Percentiles rank a stretch among this genome's conserved stretches.
Conservation (phyloP, 1,140 invertebrate species). For the Zelostemma sp. region DNA sequence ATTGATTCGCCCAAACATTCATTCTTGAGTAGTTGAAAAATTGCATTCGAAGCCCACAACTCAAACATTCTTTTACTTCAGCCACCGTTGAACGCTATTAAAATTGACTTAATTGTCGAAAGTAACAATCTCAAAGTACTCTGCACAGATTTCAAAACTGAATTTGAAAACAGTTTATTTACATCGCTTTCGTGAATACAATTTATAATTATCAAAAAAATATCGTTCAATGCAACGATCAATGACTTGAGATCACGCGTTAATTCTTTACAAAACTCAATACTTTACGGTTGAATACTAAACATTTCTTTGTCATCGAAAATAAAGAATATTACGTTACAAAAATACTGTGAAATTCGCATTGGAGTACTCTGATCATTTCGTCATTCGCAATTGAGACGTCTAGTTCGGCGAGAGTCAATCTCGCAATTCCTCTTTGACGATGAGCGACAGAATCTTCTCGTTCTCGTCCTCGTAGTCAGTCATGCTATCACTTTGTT, state of each 20-base stretch:
- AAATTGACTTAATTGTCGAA: slow-evolving; percentile 13
- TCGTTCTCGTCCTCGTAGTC: slow-evolving; percentile 25
- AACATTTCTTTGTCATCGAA: background rate
- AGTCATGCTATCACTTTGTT: slow-evolving; percentile 55
- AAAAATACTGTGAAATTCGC: slow-evolving; percentile 5
- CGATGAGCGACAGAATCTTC: slow-evolving; percentile 17
- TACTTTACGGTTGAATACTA: background rate
- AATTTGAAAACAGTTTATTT: too few species aligned
- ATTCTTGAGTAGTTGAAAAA: slow-evolving; percentile 7
- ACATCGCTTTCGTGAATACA: too few species aligned
- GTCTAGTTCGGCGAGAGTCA: slow-evolving; percentile 12
- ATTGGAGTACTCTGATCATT: slow-evolving; percentile 14
- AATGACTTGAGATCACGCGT: background rate
- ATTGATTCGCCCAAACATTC: background rate
- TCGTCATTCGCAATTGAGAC: slow-evolving; percentile 7
- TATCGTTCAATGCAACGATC: too few species aligned
- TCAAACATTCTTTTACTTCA: background rate
- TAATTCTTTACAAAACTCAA: background rate
- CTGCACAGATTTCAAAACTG: slow-evolving; percentile 9
- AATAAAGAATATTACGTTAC: background rate
- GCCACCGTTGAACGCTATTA: slow-evolving; percentile 8
- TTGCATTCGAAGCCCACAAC: background rate
- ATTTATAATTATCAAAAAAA: too few species aligned
- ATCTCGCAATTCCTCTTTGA: slow-evolving; percentile 35
- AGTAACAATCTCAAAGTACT: slow-evolving; percentile 14